A percentile compares a stretch with the other conserved stretches of the same genome.
Conservation (phyloP, 2,113 vertebrate genomes). For the Pterophyllum scalare region DNA sequence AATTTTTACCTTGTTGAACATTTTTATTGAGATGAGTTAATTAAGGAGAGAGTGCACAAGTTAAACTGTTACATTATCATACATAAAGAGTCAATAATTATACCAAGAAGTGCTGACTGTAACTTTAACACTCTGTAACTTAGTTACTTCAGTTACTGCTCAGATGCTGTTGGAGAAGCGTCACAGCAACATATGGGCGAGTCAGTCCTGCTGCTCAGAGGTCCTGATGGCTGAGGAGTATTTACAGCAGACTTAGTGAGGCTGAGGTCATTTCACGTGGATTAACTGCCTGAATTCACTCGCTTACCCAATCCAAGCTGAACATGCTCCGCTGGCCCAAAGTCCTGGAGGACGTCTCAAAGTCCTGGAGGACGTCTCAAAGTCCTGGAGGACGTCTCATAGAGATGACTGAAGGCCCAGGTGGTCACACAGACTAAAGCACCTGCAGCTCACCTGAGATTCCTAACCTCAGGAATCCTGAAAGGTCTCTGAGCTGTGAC, state of each 20-base stretch:
- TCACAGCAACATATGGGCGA: conserved; percentile 36
- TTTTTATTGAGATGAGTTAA: neutral
- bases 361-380: neutral
- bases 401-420: neutral
- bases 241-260: conserved; percentile 55
- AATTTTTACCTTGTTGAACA: neutral
- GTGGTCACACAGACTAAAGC: accelerated
- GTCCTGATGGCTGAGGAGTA: conserved; percentile 36
- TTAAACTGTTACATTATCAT: accelerated
- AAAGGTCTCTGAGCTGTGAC: neutral
- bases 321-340: neutral
- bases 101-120: too few species aligned
- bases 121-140: too few species aligned
- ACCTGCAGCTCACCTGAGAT: accelerated
- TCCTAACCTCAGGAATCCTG: neutral
- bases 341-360: neutral
- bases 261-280: conserved; percentile 58
- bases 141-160: neutral
- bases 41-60: neutral
- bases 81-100: accelerated
- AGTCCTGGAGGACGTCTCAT: neutral
- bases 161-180: neutral
- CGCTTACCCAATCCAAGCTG: neutral
- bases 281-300: conserved; percentile 51
- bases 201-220: conserved; percentile 2